Conservation (phyloP, 1,140 invertebrate species). For the Drosophila ficusphila region DNA sequence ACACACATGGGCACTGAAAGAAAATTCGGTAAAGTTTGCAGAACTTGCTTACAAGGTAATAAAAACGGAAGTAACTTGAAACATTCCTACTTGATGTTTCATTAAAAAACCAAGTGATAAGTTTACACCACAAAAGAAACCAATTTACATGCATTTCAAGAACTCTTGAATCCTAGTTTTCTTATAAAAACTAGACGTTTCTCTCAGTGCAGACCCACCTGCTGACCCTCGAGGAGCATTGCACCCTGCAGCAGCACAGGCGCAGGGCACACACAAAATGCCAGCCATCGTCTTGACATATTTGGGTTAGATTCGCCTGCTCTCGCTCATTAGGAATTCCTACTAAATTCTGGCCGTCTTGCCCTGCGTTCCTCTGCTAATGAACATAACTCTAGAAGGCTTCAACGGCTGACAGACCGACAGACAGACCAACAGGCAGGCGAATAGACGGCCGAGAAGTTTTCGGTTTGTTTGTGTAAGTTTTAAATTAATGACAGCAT, state of each 20-base stretch:
- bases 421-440: too few relatives aligned
- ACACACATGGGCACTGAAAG: slow-evolving; percentile 5
- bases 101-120: too few relatives aligned
- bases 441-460: slow-evolving; percentile 46
- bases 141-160: too few relatives aligned
- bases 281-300: slow-evolving; percentile 70
- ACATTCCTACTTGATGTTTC: too few relatives aligned
- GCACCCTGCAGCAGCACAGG: slow-evolving; percentile 54
- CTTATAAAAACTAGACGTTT: too few relatives aligned
- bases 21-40: background rate
- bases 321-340: slow-evolving; percentile 70
- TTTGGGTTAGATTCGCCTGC: slow-evolving; percentile 62
- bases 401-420: slow-evolving; percentile 24
- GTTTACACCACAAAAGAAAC: too few relatives aligned
- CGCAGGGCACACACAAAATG: slow-evolving; percentile 59
- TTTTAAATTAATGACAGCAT: slow-evolving; percentile 81
- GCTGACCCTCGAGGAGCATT: slow-evolving; percentile 73
- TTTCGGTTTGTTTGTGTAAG: slow-evolving; percentile 67
- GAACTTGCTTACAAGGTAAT: too few relatives aligned
- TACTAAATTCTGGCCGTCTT: slow-evolving; percentile 47
- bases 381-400: slow-evolving; percentile 75
- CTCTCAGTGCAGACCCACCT: slow-evolving; percentile 43
- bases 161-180: too few relatives aligned
- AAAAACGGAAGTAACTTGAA: too few relatives aligned
- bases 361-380: slow-evolving; percentile 70